Conservation (phyloP, 2,113 vertebrate genomes). For the Limnothrissa miodon region DNA sequence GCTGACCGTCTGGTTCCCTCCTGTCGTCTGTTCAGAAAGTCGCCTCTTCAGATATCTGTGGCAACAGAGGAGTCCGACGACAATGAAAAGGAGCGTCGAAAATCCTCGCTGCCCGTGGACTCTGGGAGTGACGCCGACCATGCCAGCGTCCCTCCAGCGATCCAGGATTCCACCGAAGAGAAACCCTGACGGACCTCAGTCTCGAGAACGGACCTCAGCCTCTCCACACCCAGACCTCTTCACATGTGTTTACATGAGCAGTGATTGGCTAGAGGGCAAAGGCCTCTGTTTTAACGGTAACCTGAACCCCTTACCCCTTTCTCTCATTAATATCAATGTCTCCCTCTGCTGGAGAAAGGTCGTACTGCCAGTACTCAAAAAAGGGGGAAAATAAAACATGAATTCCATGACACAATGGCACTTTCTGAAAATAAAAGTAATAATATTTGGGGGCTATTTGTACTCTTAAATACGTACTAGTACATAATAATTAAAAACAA, state of each 20-base stretch:
- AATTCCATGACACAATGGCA: not conserved
- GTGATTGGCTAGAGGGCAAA: not conserved
- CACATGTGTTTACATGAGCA: slow-evolving; percentile 4
- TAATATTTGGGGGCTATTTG: not conserved
- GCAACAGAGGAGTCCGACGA: slow-evolving; percentile 51
- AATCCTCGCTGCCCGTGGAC: slow-evolving; percentile 38
- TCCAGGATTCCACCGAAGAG: not conserved
- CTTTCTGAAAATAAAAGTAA: not conserved
- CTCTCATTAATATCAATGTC: slow-evolving; percentile 11
- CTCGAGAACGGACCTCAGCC: not conserved
- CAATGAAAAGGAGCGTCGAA: slow-evolving; percentile 54
- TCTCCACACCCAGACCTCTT: not conserved
- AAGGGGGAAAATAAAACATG: not conserved
- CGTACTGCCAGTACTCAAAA: slow-evolving; percentile 15
- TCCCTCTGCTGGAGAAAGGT: slow-evolving; percentile 7
- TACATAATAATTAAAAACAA: not conserved
- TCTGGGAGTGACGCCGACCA: slow-evolving; percentile 25
- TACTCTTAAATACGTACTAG: not conserved
- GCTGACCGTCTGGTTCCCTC: not conserved
- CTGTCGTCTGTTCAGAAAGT: slow-evolving; percentile 51
- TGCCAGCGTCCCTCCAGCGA: slow-evolving; percentile 24
- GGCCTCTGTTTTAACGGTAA: not conserved
- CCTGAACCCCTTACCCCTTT: not conserved
- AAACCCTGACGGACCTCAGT: not conserved
- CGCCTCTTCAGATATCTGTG: slow-evolving; percentile 45